Evolutionary conservation across 2,113 vertebrate species (phyloP).

Genomic region (Myodes glareolus): DNA sequence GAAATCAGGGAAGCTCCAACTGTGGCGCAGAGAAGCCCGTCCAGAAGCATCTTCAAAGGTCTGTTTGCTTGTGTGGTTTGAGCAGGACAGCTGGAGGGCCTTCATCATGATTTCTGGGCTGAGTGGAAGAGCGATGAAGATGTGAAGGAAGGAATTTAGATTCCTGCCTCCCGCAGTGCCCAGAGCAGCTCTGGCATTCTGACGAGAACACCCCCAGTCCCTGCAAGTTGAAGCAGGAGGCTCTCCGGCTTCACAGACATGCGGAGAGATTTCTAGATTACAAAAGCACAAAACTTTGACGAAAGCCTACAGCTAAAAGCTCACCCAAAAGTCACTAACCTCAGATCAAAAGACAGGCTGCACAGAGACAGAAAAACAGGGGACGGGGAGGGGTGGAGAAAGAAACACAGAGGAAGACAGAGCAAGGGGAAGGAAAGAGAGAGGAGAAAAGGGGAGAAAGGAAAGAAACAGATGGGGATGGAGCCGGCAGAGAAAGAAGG

Average conservation of each 20-base stretch:
- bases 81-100: background rate
- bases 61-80: background rate
- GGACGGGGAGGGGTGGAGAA: fast-evolving
- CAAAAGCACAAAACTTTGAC: slow-evolving; percentile 47
- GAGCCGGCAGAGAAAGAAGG: background rate
- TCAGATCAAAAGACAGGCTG: slow-evolving; percentile 64
- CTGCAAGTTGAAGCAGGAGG: background rate
- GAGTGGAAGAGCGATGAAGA: background rate
- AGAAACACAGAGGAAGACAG: slow-evolving; percentile 20
- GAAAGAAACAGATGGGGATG: background rate
- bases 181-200: background rate
- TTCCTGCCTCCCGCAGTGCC: background rate
- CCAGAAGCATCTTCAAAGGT: background rate
- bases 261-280: slow-evolving; percentile 35
- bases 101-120: background rate
- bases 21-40: no score
- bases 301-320: slow-evolving; percentile 57
- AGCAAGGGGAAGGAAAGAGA: background rate
- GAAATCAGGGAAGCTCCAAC: background rate
- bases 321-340: slow-evolving; percentile 64
- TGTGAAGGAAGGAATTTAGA: no score
- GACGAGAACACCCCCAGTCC: background rate
- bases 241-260: background rate
- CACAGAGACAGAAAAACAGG: background rate
- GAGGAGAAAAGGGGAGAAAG: background rate